Conservation (phyloP, 2,113 vertebrate genomes). For the Antechinus stuartii region DNA sequence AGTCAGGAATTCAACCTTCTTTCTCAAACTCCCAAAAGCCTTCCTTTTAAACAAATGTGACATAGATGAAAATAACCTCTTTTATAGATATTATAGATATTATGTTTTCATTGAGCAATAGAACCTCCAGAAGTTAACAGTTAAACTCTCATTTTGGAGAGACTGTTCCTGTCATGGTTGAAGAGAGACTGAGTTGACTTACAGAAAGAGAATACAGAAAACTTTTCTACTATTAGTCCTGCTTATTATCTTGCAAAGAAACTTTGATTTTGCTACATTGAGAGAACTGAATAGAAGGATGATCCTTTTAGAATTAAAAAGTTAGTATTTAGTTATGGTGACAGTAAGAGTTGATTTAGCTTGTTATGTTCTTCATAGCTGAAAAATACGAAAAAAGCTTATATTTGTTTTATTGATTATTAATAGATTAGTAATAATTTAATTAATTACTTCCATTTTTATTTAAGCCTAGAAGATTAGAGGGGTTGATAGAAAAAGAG, state of each 20-base stretch:
- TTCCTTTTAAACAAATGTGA: background rate
- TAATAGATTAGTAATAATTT: background rate
- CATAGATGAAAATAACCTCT: background rate
- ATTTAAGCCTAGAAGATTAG: background rate
- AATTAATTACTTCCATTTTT: background rate
- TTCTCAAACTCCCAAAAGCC: background rate
- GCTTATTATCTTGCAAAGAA: background rate
- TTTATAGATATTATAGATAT: background rate
- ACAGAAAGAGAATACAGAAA: background rate
- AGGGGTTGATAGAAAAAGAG: background rate
- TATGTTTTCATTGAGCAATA: background rate
- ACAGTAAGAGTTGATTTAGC: background rate
- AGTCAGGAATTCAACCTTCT: background rate
- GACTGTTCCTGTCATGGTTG: too few species aligned
- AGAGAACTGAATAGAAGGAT: background rate
- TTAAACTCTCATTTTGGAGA: background rate
- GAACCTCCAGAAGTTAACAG: background rate
- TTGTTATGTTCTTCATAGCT: background rate
- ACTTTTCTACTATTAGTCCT: too few species aligned
- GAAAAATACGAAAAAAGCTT: background rate
- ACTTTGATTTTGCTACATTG: background rate
- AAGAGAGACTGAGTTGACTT: background rate
- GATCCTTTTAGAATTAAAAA: background rate
- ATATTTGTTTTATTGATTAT: background rate
- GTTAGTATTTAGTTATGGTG: background rate